Percentiles rank a stretch among this genome's conserved stretches.
Conservation (phyloP, 2,113 vertebrate species). For the Reinhardtius hippoglossoides region DNA sequence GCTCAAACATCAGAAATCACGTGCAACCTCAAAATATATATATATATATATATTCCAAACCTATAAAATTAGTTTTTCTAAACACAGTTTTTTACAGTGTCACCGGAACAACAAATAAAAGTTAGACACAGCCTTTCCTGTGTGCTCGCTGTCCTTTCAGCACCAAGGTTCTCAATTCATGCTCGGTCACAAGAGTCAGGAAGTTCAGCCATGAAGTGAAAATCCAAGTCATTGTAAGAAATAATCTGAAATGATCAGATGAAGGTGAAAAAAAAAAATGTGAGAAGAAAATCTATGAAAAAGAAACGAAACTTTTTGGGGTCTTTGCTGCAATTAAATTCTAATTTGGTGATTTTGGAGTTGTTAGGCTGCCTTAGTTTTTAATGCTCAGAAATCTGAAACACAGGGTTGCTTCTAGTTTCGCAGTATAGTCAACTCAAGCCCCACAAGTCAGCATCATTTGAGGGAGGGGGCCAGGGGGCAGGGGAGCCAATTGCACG, state of each 20-base stretch:
- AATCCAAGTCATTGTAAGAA: background rate
- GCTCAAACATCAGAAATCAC: background rate
- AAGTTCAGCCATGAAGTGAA: background rate
- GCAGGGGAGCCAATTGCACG: constrained; percentile 50
- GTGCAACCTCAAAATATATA: too few relatives aligned
- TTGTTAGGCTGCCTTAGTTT: background rate
- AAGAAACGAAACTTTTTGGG: background rate
- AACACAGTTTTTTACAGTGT: background rate
- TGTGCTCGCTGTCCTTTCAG: constrained; percentile 76
- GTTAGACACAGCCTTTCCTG: background rate
- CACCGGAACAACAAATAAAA: background rate
- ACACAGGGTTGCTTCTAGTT: background rate
- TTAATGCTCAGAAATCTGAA: background rate
- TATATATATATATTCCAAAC: too few relatives aligned
- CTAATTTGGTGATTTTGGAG: background rate
- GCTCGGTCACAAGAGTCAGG: constrained; percentile 2
- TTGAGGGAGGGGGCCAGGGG: constrained; percentile 26
- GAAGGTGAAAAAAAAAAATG: background rate
- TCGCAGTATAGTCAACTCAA: background rate
- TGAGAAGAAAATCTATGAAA: background rate
- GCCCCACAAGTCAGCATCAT: constrained; percentile 11
- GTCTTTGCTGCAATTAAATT: background rate
- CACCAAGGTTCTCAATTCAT: constrained; percentile 55
- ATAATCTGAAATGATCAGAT: too few relatives aligned
- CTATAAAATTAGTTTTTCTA: too few relatives aligned